phyloP scores from a whole-genome alignment of 2,113 vertebrate species.

The Aegypius monachus region DNA sequence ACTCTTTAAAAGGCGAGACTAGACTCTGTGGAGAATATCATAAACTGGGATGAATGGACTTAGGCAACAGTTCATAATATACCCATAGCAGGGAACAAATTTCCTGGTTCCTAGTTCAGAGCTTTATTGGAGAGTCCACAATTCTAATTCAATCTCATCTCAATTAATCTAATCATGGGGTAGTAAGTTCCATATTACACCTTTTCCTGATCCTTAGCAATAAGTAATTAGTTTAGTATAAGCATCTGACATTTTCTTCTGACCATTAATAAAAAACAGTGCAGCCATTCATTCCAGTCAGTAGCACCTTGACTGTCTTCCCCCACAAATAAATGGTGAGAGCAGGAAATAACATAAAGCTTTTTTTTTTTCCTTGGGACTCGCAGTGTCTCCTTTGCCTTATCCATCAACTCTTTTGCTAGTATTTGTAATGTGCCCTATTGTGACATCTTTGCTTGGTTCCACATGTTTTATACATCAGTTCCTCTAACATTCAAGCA shows the following conservation, averaged over 20 bases:
- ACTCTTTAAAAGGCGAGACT: background rate
- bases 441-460: constrained; percentile 47
- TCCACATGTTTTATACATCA: constrained; percentile 64
- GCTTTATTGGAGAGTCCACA: background rate
- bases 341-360: background rate
- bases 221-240: background rate
- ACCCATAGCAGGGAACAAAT: background rate
- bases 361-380: background rate
- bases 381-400: background rate
- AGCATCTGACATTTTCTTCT: background rate
- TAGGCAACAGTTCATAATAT: background rate
- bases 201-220: background rate
- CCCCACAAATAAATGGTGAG: background rate
- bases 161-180: background rate
- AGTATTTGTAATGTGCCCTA: constrained; percentile 32
- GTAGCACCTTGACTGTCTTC: background rate
- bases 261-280: background rate
- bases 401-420: constrained; percentile 29
- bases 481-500: background rate
- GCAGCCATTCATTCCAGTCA: background rate
- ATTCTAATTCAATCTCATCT: background rate
- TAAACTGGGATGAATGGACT: background rate
- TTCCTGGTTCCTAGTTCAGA: background rate
- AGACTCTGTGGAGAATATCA: accelerated
- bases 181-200: background rate